phyloP scores from a whole-genome alignment of 2,113 vertebrate species.

The Pelvicachromis taeniatus region DNA sequence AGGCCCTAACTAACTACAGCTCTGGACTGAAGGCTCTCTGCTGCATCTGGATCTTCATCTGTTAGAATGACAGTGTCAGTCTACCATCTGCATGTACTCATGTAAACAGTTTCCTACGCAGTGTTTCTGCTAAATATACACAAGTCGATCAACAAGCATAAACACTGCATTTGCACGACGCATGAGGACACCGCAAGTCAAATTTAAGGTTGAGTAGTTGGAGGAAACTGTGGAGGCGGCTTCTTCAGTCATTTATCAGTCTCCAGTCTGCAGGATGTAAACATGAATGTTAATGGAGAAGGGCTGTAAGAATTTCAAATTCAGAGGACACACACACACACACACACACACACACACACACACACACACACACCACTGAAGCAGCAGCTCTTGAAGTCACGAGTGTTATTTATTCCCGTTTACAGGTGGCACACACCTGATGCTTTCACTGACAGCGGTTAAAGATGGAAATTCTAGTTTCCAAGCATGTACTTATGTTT shows the following conservation, averaged over 20 bases:
- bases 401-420: not conserved
- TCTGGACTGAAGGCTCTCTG: not conserved
- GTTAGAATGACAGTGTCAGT: not conserved
- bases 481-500: too few relatives aligned
- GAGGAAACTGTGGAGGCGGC: not conserved
- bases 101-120: not conserved
- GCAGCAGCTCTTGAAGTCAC: not conserved
- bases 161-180: not conserved
- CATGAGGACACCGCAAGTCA: not conserved
- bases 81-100: not conserved
- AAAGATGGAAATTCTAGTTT: not conserved
- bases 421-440: not conserved
- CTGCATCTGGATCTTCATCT: not conserved
- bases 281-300: not conserved
- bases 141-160: accelerated
- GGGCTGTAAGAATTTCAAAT: not conserved
- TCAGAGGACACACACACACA: not conserved
- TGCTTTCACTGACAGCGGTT: not conserved
- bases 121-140: not conserved
- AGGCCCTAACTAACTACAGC: not conserved
- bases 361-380: not conserved
- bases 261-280: not conserved
- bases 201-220: not conserved
- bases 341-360: too few relatives aligned
- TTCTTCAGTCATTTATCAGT: not conserved